A percentile compares a stretch with the other conserved stretches of the same genome.
phyloP scores from a whole-genome alignment of 2,113 vertebrate genomes.

The Pithys albifrons region DNA sequence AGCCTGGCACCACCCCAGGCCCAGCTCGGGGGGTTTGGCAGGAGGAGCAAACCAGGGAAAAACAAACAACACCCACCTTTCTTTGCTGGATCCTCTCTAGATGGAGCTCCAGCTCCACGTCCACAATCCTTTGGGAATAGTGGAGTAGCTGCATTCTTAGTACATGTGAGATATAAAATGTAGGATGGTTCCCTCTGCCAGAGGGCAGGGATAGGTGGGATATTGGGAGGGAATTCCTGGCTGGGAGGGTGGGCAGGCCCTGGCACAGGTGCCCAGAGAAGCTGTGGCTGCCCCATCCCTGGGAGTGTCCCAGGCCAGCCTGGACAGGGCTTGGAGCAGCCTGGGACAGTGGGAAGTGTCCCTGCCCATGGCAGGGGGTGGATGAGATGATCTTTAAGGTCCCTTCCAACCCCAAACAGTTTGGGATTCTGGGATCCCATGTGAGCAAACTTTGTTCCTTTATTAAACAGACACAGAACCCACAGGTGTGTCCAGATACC shows the following conservation, averaged over 20 bases:
- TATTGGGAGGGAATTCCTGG: accelerated
- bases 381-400: background rate
- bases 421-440: background rate
- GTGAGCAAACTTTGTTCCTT: background rate
- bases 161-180: accelerated
- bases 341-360: accelerated
- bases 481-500: background rate
- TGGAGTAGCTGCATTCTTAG: background rate
- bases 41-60: background rate
- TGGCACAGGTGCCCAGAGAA: background rate
- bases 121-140: background rate
- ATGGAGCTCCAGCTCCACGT: background rate
- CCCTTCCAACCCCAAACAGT: background rate
- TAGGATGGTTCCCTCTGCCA: background rate
- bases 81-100: background rate
- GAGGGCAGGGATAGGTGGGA: background rate
- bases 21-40: background rate
- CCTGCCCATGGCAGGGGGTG: background rate
- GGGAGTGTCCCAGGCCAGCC: background rate
- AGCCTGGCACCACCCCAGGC: background rate
- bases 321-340: accelerated
- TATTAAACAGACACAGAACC: background rate
- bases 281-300: background rate
- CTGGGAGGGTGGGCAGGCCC: background rate
- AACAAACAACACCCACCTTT: background rate